phyloP scores from a whole-genome alignment of 1,140 invertebrate genomes.

The Globodera rostochiensis region DNA sequence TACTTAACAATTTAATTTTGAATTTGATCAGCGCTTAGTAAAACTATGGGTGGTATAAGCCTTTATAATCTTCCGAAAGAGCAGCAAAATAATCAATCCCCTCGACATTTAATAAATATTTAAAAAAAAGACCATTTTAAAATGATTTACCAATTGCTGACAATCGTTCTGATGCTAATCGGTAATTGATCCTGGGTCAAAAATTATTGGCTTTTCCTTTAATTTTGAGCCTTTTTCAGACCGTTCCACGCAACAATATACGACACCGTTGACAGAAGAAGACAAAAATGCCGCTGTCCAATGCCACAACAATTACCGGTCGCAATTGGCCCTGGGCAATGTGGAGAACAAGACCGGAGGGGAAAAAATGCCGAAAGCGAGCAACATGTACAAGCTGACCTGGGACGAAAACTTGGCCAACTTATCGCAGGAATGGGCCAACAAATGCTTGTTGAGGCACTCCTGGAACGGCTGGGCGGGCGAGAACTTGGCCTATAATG shows the following conservation, averaged over 20 bases:
- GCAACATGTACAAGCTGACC: neutral
- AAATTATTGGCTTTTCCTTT: no score
- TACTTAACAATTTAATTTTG: no score
- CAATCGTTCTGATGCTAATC: no score
- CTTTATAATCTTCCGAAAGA: no score
- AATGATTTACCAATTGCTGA: no score
- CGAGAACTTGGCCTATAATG: conserved; percentile 9
- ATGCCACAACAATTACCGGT: conserved; percentile 16
- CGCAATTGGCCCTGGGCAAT: neutral
- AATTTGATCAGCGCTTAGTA: no score
- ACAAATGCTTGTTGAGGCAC: neutral
- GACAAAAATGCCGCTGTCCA: neutral
- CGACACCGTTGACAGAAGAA: neutral
- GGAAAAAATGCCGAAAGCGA: neutral
- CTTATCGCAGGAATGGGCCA: neutral
- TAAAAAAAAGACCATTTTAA: no score
- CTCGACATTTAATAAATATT: no score
- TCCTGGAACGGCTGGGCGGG: conserved; percentile 9
- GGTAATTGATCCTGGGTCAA: no score
- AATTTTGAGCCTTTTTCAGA: no score
- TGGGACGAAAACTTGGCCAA: neutral
- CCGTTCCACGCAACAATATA: neutral
- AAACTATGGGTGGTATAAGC: no score
- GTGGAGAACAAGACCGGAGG: neutral
- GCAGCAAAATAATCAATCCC: no score